Percentiles rank a stretch among this genome's conserved stretches.
Conservation (phyloP, 2,797 vertebrate species). For the Lepilemur septentrionalis region DNA sequence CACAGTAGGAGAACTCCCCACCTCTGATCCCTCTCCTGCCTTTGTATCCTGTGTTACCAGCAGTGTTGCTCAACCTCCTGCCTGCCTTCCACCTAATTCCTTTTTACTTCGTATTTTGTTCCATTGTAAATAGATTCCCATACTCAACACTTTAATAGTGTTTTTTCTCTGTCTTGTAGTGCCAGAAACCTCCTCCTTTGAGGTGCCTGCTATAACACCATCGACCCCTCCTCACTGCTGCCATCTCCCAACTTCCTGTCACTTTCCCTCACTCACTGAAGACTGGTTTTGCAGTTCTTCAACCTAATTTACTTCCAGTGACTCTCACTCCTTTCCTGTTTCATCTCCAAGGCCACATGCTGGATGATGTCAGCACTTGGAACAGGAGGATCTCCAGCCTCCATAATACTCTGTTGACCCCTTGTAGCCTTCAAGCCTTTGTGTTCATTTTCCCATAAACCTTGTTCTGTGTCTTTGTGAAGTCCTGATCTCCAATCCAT, state of each 20-base stretch:
- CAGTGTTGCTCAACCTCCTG: not conserved
- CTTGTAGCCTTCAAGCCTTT: not conserved
- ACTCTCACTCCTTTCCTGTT: not conserved
- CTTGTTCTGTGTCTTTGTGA: not conserved
- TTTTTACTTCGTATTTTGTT: not conserved
- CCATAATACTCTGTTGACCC: not conserved
- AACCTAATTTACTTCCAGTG: not conserved
- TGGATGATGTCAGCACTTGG: not conserved
- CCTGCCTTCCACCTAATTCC: not conserved
- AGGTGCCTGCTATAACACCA: not conserved
- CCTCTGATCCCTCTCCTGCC: not conserved
- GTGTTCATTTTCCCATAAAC: not conserved
- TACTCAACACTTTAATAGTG: not conserved
- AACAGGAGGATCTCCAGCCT: not conserved
- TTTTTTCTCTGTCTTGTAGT: not conserved
- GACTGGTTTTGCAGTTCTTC: not conserved
- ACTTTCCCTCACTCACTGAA: not conserved
- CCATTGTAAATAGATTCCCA: not conserved
- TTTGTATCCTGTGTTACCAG: not conserved
- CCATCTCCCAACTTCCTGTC: not conserved
- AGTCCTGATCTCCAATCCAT: not conserved
- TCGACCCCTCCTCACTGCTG: not conserved
- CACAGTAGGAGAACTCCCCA: not conserved
- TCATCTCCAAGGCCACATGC: not conserved
- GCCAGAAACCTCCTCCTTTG: not conserved